A percentile compares a stretch with the other conserved stretches of the same genome.
Conservation (phyloP, 1,140 invertebrate species). For the Lineus longissimus region DNA sequence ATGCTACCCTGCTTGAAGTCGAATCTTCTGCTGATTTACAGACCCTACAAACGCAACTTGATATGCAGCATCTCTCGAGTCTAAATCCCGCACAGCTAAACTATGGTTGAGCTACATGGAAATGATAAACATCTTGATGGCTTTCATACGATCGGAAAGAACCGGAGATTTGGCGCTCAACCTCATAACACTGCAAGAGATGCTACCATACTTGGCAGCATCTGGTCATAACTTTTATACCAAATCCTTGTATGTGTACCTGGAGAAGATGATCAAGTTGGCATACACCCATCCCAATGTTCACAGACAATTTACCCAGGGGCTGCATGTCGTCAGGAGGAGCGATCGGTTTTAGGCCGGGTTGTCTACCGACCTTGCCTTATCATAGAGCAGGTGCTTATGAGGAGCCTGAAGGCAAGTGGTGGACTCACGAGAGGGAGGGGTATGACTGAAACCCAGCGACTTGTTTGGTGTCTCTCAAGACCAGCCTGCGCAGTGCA, state of each 20-base stretch:
- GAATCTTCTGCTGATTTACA: neutral
- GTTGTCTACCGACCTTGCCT: constrained; percentile 43
- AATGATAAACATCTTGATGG: constrained; percentile 26
- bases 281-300: constrained; percentile 13
- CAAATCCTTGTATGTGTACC: too few species aligned
- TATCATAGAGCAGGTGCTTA: constrained; percentile 33
- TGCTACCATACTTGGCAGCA: too few species aligned
- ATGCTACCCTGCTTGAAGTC: neutral
- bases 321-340: constrained; percentile 23
- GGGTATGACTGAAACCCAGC: constrained; percentile 22
- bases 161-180: constrained; percentile 29
- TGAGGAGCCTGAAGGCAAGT: constrained; percentile 46
- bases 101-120: constrained; percentile 34
- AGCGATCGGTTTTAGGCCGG: constrained; percentile 52
- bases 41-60: too few species aligned
- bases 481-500: constrained; percentile 23
- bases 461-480: constrained; percentile 22
- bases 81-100: constrained; percentile 6
- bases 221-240: constrained; percentile 54
- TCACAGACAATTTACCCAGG: constrained; percentile 30
- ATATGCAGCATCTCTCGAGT: too few species aligned
- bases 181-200: constrained; percentile 30
- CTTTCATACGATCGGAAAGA: constrained; percentile 30
- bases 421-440: too few species aligned
- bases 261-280: constrained; percentile 50